phyloP scores from a whole-genome alignment of 2,797 vertebrate species.

The Syngnathus acus region DNA sequence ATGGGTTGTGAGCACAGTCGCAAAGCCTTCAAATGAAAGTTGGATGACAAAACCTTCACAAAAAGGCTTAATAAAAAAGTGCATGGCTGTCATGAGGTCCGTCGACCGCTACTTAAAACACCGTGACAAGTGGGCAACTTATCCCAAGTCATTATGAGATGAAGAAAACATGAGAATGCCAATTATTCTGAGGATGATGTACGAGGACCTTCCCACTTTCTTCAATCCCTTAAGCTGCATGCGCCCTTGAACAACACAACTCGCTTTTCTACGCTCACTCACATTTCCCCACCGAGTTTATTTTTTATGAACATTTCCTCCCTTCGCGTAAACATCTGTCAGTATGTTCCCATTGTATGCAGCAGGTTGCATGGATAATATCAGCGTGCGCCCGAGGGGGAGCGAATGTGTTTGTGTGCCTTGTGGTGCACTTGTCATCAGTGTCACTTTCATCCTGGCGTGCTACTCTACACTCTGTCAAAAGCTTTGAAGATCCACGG shows the following conservation, averaged over 20 bases:
- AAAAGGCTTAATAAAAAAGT: constrained; percentile 1
- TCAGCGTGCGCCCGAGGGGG: constrained; percentile 14
- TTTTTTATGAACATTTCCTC: constrained; percentile 13
- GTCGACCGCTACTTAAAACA: not conserved
- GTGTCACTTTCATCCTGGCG: constrained; percentile 36
- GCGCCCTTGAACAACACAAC: not conserved
- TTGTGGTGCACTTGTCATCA: constrained; percentile 29
- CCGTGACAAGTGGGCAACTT: not conserved
- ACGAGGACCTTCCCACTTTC: constrained; percentile 9
- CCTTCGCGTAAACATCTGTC: constrained; percentile 9
- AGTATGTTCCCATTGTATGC: constrained; percentile 3
- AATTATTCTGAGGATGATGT: constrained; percentile 14
- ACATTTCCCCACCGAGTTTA: constrained; percentile 8
- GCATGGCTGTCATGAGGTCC: not conserved
- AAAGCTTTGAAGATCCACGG: constrained; percentile 27
- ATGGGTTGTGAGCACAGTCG: constrained; percentile 37
- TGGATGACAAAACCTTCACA: constrained; percentile 16
- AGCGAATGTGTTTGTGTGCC: constrained; percentile 13
- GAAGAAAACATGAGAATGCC: constrained; percentile 10
- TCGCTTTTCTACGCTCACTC: constrained; percentile 2
- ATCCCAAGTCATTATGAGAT: not conserved
- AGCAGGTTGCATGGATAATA: constrained; percentile 13
- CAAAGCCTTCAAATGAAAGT: constrained; percentile 32
- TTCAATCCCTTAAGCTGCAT: not conserved
- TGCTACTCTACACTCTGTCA: constrained; percentile 22